These are phyloP conservation scores for Lacerta agilis DNA, from an alignment of 2,797 vertebrate species.

Conservation along the genomic window DNA sequence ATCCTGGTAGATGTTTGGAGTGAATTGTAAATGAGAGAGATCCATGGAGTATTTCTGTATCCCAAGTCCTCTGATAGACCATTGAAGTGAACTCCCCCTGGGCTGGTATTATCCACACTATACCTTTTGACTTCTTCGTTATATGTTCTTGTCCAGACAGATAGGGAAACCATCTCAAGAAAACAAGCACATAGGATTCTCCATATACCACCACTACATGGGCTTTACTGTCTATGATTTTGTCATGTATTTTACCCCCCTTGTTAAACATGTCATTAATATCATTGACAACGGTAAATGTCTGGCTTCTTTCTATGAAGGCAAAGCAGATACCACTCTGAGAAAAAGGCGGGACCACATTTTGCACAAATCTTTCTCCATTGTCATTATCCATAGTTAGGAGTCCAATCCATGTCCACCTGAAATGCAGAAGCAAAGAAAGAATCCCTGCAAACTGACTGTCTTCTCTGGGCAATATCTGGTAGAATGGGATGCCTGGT, in stretches of 20 bases:
- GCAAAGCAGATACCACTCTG: neutral
- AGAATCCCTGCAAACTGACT: neutral
- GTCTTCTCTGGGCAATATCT: neutral
- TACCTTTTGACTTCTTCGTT: neutral
- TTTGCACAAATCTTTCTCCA: conserved; percentile 2
- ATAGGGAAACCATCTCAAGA: neutral
- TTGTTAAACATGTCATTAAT: neutral
- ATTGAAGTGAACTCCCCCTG: neutral
- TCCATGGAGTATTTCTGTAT: neutral
- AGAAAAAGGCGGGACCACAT: neutral
- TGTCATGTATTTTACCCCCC: neutral
- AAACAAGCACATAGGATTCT: neutral
- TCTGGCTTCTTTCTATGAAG: neutral
- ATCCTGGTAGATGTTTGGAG: neutral
- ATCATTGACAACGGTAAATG: neutral
- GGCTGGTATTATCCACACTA: neutral
- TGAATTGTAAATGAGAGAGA: neutral
- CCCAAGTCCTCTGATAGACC: neutral
- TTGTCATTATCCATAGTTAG: too few relatives aligned
- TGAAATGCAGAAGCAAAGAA: too few relatives aligned
- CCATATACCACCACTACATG: neutral
- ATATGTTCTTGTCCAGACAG: neutral
- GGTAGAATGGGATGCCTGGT: neutral
- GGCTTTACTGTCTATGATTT: neutral
- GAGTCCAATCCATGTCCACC: too few relatives aligned